Percentiles rank a stretch among this genome's conserved stretches.
Evolutionary conservation across 2,888 invertebrate species (phyloP).

Genomic region (Acanthoscelides obtectus): DNA sequence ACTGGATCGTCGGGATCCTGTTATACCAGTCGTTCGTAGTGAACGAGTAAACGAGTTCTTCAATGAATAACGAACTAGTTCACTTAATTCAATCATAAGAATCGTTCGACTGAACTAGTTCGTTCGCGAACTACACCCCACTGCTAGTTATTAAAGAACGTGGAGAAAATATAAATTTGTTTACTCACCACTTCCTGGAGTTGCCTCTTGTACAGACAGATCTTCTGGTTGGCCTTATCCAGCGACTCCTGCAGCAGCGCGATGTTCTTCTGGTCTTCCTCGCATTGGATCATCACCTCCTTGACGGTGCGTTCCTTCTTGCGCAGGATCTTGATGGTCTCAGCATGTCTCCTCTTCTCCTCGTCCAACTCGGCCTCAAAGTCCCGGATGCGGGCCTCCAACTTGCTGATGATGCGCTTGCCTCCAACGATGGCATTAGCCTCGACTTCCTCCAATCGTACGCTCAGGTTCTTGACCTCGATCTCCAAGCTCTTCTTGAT

Average conservation of each 20-base stretch:
- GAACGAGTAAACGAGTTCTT: too few relatives aligned
- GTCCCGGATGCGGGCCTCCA: conserved; percentile 92
- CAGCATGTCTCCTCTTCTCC: conserved; percentile 94
- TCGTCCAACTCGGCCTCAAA: conserved; percentile 92
- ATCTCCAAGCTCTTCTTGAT: conserved; percentile 97
- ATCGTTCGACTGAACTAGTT: too few relatives aligned
- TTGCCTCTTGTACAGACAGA: conserved; percentile 93
- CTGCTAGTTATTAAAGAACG: too few relatives aligned
- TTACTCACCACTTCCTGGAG: conserved; percentile 76
- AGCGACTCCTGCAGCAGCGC: conserved; percentile 84
- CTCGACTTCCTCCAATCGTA: conserved; percentile 94
- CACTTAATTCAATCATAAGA: too few relatives aligned
- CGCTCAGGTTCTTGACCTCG: conserved; percentile 91
- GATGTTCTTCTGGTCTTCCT: conserved; percentile 96
- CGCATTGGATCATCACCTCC: conserved; percentile 91
- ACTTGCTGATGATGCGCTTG: conserved; percentile 95
- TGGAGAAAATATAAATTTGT: background rate
- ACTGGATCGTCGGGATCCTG: too few relatives aligned
- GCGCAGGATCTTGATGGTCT: conserved; percentile 94
- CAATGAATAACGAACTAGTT: too few relatives aligned
- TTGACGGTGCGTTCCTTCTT: conserved; percentile 97
- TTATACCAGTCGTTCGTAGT: too few relatives aligned
- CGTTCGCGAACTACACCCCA: too few relatives aligned
- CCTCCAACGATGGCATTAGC: conserved; percentile 95
- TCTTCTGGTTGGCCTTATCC: conserved; percentile 83